phyloP scores from a whole-genome alignment of 2,888 invertebrate species.

The Tetranychus truncatus region DNA sequence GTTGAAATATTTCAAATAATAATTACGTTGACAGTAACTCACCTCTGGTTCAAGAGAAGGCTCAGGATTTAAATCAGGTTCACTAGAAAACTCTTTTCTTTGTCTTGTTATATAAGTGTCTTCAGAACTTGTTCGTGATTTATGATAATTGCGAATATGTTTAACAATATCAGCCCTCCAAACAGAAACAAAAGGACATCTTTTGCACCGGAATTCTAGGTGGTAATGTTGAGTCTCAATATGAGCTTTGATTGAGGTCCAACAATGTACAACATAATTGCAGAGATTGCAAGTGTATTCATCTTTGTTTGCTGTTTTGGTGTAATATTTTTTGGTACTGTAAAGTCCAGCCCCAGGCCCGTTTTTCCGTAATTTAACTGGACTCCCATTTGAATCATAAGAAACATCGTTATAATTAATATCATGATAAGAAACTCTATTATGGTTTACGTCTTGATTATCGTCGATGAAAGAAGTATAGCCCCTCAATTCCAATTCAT shows the following conservation, averaged over 20 bases:
- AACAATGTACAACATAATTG: neutral
- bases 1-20: neutral
- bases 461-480: neutral
- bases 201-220: neutral
- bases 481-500: neutral
- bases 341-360: neutral
- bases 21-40: neutral
- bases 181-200: neutral
- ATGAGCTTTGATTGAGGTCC: constrained; percentile 1
- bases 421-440: neutral
- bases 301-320: neutral
- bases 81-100: neutral
- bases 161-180: constrained; percentile 2
- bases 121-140: neutral
- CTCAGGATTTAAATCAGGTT: neutral
- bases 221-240: constrained; percentile 2
- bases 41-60: neutral
- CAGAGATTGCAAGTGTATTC: constrained; percentile 5
- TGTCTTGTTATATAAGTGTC: neutral
- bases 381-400: neutral
- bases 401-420: neutral
- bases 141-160: constrained; percentile 4
- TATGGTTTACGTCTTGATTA: neutral
- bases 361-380: neutral
- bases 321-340: constrained; percentile 6